Percentiles rank a stretch among this genome's conserved stretches.
Evolutionary conservation across 1,140 invertebrate species (phyloP).

Genomic region (Aradophagus sp.): DNA sequence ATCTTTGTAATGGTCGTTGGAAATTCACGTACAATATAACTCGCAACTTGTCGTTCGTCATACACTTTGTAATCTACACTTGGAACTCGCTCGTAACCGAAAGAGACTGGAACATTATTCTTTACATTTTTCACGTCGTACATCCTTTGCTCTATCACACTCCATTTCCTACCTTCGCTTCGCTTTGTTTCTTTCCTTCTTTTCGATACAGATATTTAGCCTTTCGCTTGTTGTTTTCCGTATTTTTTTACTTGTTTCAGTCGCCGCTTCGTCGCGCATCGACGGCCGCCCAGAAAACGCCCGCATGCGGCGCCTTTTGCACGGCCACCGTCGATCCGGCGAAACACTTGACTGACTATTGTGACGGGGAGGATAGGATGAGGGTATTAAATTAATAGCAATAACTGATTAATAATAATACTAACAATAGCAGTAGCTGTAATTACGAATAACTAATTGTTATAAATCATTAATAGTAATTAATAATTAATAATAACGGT

Average conservation of each 20-base stretch:
- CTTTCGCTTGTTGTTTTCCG: conserved; percentile 32
- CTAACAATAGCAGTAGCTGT: conserved; percentile 61
- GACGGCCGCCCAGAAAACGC: background rate
- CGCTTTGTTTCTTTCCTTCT: conserved; percentile 15
- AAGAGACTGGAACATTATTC: conserved; percentile 68
- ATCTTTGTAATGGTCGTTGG: conserved; percentile 46
- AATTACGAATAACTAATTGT: conserved; percentile 66
- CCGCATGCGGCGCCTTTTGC: too few relatives aligned
- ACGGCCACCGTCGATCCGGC: conserved; percentile 34
- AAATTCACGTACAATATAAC: conserved; percentile 50
- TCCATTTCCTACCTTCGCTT: conserved; percentile 38
- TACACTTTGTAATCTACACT: conserved; percentile 65
- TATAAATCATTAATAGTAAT: conserved; percentile 65
- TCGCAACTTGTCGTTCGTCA: conserved; percentile 48
- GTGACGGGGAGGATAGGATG: conserved; percentile 26
- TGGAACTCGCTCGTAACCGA: conserved; percentile 74
- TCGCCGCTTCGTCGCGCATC: conserved; percentile 12
- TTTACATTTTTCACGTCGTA: conserved; percentile 59
- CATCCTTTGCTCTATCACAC: conserved; percentile 50
- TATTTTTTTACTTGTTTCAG: conserved; percentile 5
- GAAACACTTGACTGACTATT: conserved; percentile 51
- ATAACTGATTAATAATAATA: conserved; percentile 66
- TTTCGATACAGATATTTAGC: conserved; percentile 11
- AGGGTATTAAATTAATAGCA: conserved; percentile 63
- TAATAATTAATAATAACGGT: conserved; percentile 55